A percentile compares a stretch with the other conserved stretches of the same genome.
These are phyloP conservation scores for Aproaerema taeniolella DNA, from an alignment of 2,888 invertebrate species.

Conservation along the genomic window DNA sequence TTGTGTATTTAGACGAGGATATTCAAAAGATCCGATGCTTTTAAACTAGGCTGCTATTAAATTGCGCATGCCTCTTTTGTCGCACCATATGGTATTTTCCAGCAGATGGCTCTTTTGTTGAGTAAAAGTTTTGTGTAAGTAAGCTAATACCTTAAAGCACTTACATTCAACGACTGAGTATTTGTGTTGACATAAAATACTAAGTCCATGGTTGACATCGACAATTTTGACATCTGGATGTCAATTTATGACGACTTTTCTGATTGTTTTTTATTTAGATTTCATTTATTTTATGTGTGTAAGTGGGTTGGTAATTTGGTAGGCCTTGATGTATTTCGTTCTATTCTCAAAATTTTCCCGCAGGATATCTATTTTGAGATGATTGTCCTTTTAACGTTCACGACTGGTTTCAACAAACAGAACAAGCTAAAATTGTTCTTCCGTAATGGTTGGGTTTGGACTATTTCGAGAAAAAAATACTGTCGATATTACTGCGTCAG, in stretches of 20 bases:
- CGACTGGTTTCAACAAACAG: constrained; percentile 22
- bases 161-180: constrained; percentile 14
- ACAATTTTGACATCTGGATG: too few species aligned
- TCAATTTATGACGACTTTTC: too few species aligned
- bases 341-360: background rate
- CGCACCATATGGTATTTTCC: constrained; percentile 66
- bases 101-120: constrained; percentile 66
- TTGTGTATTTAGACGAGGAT: constrained; percentile 39
- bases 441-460: background rate
- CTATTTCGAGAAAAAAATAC: constrained; percentile 1
- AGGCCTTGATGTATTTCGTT: too few species aligned
- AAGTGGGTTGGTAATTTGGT: too few species aligned
- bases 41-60: constrained; percentile 71
- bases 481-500: background rate
- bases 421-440: constrained; percentile 15
- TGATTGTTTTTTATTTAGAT: too few species aligned
- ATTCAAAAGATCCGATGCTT: constrained; percentile 60
- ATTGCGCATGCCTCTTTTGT: constrained; percentile 73
- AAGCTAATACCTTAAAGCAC: constrained; percentile 38
- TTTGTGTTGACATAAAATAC: too few species aligned
- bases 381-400: constrained; percentile 20
- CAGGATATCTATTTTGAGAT: constrained; percentile 18
- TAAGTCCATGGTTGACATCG: too few species aligned
- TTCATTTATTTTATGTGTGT: too few species aligned
- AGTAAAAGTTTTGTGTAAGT: constrained; percentile 44